These are phyloP conservation scores for Hystrix brachyura DNA, from an alignment of 2,113 vertebrate species.

Conservation along the genomic window DNA sequence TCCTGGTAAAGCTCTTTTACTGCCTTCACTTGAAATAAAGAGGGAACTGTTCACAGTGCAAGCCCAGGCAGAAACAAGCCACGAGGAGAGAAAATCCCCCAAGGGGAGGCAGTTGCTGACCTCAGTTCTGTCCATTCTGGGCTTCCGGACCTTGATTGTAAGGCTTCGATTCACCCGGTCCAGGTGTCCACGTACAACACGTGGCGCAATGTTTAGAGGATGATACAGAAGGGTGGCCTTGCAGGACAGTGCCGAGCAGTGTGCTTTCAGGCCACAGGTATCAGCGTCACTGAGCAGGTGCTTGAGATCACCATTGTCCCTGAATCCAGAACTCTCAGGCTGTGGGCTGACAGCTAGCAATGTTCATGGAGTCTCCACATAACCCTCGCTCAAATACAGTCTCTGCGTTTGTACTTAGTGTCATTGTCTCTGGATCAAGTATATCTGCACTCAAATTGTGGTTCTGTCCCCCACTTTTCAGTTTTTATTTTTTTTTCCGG, in stretches of 20 bases:
- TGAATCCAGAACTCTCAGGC: background rate
- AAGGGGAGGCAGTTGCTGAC: background rate
- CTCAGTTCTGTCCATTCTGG: background rate
- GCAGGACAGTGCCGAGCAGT: background rate
- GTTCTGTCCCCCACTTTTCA: background rate
- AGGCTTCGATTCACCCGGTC: background rate
- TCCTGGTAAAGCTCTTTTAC: background rate
- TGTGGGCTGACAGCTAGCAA: background rate
- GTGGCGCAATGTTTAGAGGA: background rate
- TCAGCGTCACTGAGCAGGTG: no score
- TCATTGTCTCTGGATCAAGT: background rate
- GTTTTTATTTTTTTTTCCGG: background rate
- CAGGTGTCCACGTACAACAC: no score
- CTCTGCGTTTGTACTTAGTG: background rate
- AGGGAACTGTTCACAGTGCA: background rate
- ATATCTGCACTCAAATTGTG: slow-evolving; percentile 1
- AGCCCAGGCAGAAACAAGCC: background rate
- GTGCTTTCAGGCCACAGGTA: background rate
- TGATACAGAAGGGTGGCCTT: background rate
- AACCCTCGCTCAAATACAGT: background rate
- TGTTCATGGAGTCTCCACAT: background rate
- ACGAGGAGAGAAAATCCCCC: background rate
- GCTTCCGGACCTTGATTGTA: background rate
- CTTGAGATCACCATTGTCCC: background rate
- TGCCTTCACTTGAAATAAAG: background rate